Conservation (phyloP, 2,888 invertebrate genomes). For the Protophormia terraenovae region DNA sequence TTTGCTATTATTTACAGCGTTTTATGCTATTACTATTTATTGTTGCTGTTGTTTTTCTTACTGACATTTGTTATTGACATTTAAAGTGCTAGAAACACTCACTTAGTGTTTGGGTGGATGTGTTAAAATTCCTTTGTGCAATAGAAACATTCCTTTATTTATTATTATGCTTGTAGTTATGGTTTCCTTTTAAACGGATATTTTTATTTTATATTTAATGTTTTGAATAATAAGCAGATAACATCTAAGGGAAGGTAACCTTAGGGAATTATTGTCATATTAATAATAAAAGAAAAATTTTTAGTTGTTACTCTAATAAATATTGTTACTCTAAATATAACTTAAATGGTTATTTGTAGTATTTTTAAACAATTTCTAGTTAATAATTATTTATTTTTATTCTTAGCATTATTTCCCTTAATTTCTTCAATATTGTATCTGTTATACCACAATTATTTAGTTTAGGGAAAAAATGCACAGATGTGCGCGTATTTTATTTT, state of each 20-base stretch:
- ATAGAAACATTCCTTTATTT: background rate
- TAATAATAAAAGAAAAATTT: too few species aligned
- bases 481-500: background rate
- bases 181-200: background rate
- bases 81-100: slow-evolving; percentile 5
- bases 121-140: background rate
- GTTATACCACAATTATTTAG: background rate
- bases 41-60: background rate
- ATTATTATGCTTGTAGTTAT: background rate
- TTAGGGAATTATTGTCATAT: background rate
- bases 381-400: background rate
- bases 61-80: slow-evolving; percentile 24
- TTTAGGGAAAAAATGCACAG: background rate
- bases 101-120: too few species aligned
- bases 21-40: background rate
- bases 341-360: too few species aligned
- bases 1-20: background rate
- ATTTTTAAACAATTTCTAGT: too few species aligned
- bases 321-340: too few species aligned
- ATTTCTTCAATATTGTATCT: background rate
- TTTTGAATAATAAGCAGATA: slow-evolving; percentile 32
- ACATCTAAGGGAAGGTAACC: background rate
- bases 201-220: slow-evolving; percentile 10
- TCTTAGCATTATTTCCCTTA: background rate
- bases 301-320: too few species aligned